phyloP scores from a whole-genome alignment of 1,140 invertebrate species.

The Drosophila auraria region DNA sequence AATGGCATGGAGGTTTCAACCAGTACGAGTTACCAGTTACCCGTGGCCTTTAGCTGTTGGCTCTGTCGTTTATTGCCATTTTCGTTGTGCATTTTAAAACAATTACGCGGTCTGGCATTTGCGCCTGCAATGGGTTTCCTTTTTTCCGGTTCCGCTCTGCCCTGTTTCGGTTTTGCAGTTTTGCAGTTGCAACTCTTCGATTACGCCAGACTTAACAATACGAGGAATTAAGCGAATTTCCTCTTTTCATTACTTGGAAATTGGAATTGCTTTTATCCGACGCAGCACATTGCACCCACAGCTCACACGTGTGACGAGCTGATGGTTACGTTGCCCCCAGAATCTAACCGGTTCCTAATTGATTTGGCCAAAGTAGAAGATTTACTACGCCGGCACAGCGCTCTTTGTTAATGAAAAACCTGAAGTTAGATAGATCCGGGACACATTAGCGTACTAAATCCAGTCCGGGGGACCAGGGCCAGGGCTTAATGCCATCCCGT shows the following conservation, averaged over 20 bases:
- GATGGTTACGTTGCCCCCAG: slow-evolving; percentile 5
- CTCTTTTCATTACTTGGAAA: slow-evolving; percentile 76
- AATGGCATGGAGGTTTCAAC: slow-evolving; percentile 37
- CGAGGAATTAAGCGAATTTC: slow-evolving; percentile 77
- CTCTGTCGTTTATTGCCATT: slow-evolving; percentile 40
- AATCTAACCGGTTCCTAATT: slow-evolving; percentile 38
- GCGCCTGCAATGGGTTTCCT: slow-evolving; percentile 51
- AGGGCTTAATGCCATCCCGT: slow-evolving; percentile 56
- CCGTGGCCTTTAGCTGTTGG: slow-evolving; percentile 14
- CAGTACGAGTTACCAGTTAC: slow-evolving; percentile 9
- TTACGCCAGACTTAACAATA: slow-evolving; percentile 72
- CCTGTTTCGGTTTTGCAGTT: slow-evolving; percentile 1
- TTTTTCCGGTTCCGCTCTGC: slow-evolving; percentile 16
- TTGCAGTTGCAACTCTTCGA: slow-evolving; percentile 55
- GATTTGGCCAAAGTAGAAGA: slow-evolving; percentile 37
- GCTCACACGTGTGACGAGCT: background rate
- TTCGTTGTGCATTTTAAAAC: slow-evolving; percentile 76
- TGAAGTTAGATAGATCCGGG: background rate
- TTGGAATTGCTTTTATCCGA: slow-evolving; percentile 68
- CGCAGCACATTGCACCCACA: slow-evolving; percentile 11
- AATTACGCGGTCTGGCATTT: slow-evolving; percentile 79
- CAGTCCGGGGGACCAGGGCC: slow-evolving; percentile 3
- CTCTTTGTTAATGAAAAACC: slow-evolving; percentile 48
- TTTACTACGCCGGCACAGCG: slow-evolving; percentile 22
- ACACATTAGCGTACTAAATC: slow-evolving; percentile 53